Conservation (phyloP, 64 coral and sea anemone species). For the Platygyra sinensis region DNA sequence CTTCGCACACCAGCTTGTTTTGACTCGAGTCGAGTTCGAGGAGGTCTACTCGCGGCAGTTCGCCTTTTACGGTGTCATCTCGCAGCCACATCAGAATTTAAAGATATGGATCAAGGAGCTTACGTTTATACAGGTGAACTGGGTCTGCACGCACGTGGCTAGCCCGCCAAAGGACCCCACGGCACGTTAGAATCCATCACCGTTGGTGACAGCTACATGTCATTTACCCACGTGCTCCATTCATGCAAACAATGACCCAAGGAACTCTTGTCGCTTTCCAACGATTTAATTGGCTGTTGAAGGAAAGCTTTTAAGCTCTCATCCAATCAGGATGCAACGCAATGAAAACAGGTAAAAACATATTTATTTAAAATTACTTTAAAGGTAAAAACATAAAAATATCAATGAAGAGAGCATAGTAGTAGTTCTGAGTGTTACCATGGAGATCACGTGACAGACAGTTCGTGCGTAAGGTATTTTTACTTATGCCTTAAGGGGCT, state of each 20-base stretch:
- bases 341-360: neutral
- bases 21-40: neutral
- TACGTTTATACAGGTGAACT: constrained; percentile 52
- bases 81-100: constrained; percentile 17
- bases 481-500: neutral
- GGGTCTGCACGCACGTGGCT: constrained; percentile 26
- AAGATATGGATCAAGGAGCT: constrained; percentile 34
- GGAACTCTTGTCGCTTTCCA: neutral
- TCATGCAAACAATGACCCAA: constrained; percentile 14
- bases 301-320: neutral
- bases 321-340: neutral
- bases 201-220: neutral
- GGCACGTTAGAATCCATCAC: neutral
- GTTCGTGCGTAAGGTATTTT: neutral
- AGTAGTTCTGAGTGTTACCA: neutral
- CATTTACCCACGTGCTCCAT: constrained; percentile 17
- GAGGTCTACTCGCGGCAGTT: neutral
- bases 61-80: constrained; percentile 3
- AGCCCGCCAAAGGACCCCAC: constrained; percentile 21
- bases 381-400: constrained; percentile 11
- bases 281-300: constrained; percentile 12
- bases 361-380: neutral
- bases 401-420: neutral
- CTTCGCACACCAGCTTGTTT: neutral
- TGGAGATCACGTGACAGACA: neutral